phyloP scores from a whole-genome alignment of 2,113 vertebrate genomes.

The Cervus canadensis region DNA sequence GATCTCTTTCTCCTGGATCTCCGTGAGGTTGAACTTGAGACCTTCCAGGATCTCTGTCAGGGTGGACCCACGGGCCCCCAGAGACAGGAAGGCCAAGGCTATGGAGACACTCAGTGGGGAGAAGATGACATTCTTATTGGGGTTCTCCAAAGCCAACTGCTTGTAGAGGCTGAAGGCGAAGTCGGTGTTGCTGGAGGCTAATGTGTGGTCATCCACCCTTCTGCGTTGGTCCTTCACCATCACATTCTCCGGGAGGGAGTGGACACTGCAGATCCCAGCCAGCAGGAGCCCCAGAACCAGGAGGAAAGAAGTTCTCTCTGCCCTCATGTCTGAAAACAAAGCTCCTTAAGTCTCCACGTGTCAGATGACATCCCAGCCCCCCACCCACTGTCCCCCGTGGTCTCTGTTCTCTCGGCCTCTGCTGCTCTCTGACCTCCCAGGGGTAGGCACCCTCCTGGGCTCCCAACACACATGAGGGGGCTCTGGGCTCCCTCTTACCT shows the following conservation, averaged over 20 bases:
- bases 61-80: conserved; percentile 79
- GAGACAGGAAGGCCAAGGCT: conserved; percentile 79
- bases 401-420: accelerated
- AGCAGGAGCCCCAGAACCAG: conserved; percentile 2
- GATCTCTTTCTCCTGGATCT: conserved; percentile 52
- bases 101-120: conserved; percentile 82
- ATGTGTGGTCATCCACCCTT: neutral
- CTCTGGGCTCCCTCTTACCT: neutral
- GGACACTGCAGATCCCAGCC: neutral
- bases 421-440: no score
- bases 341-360: neutral
- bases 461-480: accelerated
- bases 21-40: conserved; percentile 77
- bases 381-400: accelerated
- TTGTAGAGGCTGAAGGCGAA: conserved; percentile 55
- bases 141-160: neutral
- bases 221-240: accelerated
- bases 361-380: accelerated
- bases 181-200: conserved; percentile 71
- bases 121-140: conserved; percentile 80
- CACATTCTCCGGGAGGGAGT: accelerated
- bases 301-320: neutral
- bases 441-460: accelerated
- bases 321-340: conserved; percentile 1
- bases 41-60: conserved; percentile 77